Evolutionary conservation across 1,140 invertebrate species (phyloP).

Genomic region (Coptotermes formosanus): DNA sequence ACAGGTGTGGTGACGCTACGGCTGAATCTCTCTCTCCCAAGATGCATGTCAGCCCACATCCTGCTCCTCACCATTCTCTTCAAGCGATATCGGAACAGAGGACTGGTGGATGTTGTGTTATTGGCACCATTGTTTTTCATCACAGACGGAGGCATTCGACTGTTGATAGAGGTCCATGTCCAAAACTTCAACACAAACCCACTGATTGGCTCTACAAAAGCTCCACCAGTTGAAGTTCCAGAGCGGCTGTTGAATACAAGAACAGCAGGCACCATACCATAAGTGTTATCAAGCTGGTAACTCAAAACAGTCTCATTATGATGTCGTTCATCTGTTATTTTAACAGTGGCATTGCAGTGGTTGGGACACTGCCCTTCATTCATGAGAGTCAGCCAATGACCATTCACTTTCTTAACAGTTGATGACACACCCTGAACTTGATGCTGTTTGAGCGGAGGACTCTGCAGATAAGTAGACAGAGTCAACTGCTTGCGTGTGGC

Average conservation of each 20-base stretch:
- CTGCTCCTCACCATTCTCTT: not conserved
- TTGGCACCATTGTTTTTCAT: not conserved
- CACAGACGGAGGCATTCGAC: not conserved
- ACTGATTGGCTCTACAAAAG: constrained; percentile 49
- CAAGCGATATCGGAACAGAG: not conserved
- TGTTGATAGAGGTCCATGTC: constrained; percentile 60
- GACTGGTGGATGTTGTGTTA: not conserved
- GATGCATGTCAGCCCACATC: not conserved
- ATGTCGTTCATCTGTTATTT: constrained; percentile 56
- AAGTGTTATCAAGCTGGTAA: constrained; percentile 58
- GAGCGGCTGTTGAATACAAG: constrained; percentile 53
- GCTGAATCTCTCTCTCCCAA: constrained; percentile 33
- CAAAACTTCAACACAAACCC: constrained; percentile 79
- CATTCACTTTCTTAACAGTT: constrained; percentile 46
- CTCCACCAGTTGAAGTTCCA: not conserved
- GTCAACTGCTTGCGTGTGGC: constrained; percentile 46
- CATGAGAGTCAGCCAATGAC: constrained; percentile 55
- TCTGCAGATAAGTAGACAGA: constrained; percentile 38
- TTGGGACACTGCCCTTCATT: constrained; percentile 64
- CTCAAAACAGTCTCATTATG: constrained; percentile 55
- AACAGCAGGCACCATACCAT: constrained; percentile 64
- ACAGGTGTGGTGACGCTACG: constrained; percentile 31
- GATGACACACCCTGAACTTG: constrained; percentile 45
- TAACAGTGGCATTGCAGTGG: constrained; percentile 60
- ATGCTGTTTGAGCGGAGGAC: constrained; percentile 34